A percentile compares a stretch with the other conserved stretches of the same genome.
Conservation (phyloP, 1,140 invertebrate genomes). For the Oedothorax gibbosus region DNA sequence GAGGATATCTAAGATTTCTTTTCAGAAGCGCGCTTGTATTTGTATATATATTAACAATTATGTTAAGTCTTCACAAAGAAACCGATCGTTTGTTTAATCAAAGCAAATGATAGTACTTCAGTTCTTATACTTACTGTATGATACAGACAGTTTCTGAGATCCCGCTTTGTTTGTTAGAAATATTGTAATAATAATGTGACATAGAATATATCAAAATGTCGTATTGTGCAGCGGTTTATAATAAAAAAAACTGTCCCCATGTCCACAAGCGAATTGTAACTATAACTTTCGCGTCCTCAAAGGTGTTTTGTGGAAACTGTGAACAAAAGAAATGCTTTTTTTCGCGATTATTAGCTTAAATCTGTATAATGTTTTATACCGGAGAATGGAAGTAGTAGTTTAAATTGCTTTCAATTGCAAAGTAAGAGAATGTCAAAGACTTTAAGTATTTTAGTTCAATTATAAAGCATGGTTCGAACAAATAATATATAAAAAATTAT, state of each 20-base stretch:
- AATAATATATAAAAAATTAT: background rate
- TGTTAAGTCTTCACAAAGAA: constrained; percentile 12
- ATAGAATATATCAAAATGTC: constrained; percentile 54
- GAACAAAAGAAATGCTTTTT: constrained; percentile 46
- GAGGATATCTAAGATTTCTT: background rate
- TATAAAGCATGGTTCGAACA: constrained; percentile 34
- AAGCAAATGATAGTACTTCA: constrained; percentile 10
- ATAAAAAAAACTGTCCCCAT: constrained; percentile 16
- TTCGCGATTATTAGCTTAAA: constrained; percentile 53
- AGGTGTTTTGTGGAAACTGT: constrained; percentile 51
- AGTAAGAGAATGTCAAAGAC: constrained; percentile 57
- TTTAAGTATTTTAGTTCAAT: constrained; percentile 40
- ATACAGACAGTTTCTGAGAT: constrained; percentile 34
- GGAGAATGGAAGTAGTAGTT: constrained; percentile 44
- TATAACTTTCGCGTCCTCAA: constrained; percentile 38
- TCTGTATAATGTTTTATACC: constrained; percentile 56
- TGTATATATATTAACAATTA: constrained; percentile 30
- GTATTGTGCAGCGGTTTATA: constrained; percentile 58
- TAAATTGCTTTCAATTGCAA: constrained; percentile 44
- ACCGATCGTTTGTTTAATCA: constrained; percentile 13
- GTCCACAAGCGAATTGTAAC: constrained; percentile 50
- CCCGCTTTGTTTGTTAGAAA: constrained; percentile 39
- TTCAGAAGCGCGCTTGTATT: constrained; percentile 7
- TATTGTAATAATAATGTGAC: constrained; percentile 35
- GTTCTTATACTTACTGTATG: constrained; percentile 25